Conservation (phyloP, 2,113 vertebrate genomes). For the Oreochromis aureus region DNA sequence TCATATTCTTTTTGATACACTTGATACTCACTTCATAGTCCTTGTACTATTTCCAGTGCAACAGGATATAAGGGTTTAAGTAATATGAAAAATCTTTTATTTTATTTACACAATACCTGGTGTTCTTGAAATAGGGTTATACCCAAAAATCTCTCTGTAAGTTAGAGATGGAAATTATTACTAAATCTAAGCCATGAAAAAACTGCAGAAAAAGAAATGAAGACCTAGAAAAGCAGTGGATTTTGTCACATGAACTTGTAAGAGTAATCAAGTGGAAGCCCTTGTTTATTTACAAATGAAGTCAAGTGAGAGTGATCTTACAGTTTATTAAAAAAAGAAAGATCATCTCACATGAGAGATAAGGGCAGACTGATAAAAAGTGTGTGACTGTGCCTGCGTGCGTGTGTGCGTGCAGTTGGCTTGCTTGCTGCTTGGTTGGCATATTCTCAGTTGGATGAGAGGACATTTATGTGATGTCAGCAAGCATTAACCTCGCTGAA, state of each 20-base stretch:
- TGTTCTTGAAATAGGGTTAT: background rate
- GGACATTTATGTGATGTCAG: conserved; percentile 69
- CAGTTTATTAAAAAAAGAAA: background rate
- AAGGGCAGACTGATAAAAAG: background rate
- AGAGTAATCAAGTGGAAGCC: background rate
- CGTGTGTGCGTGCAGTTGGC: conserved; percentile 18
- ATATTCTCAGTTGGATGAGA: conserved; percentile 63
- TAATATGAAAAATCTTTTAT: background rate
- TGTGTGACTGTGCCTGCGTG: background rate
- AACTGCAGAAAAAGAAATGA: background rate
- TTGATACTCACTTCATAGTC: background rate
- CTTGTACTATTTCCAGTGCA: background rate
- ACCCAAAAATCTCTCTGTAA: background rate
- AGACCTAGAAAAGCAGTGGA: background rate
- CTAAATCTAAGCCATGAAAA: background rate
- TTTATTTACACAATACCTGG: background rate
- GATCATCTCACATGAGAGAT: background rate
- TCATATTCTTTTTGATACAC: background rate
- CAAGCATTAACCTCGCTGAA: conserved; percentile 62
- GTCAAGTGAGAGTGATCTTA: background rate
- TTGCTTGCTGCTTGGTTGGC: conserved; percentile 57
- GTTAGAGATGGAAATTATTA: background rate
- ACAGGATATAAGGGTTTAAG: background rate
- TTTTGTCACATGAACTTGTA: background rate
- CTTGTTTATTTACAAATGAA: background rate